These are phyloP conservation scores for Anolis sagrei DNA, from an alignment of 2,113 vertebrate genomes.

Conservation along the genomic window DNA sequence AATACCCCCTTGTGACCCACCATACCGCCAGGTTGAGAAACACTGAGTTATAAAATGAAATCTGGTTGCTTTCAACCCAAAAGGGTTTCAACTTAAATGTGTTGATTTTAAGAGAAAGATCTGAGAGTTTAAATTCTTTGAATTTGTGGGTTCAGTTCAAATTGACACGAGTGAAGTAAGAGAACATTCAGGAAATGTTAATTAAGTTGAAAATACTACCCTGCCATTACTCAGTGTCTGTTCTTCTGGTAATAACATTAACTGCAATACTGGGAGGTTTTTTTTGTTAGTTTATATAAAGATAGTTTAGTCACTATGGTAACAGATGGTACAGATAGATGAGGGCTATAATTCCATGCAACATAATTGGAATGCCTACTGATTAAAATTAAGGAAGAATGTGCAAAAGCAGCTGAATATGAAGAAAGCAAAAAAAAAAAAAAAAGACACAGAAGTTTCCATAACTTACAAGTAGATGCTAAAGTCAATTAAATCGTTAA, in stretches of 20 bases:
- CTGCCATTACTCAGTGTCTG: background rate
- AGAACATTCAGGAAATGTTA: slow-evolving; percentile 37
- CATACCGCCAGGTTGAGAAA: too few relatives aligned
- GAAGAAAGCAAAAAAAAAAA: too few relatives aligned
- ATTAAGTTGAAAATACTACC: slow-evolving; percentile 26
- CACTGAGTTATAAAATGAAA: slow-evolving; percentile 23
- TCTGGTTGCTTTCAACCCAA: background rate
- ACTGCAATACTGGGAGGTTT: slow-evolving; percentile 48
- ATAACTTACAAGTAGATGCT: too few relatives aligned
- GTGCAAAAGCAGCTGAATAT: too few relatives aligned
- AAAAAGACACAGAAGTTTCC: too few relatives aligned
- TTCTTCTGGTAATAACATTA: slow-evolving; percentile 41
- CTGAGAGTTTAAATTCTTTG: slow-evolving; percentile 32
- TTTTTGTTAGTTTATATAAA: slow-evolving; percentile 61
- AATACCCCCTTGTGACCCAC: too few relatives aligned
- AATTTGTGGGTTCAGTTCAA: slow-evolving; percentile 38
- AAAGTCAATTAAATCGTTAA: too few relatives aligned
- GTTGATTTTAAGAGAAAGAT: slow-evolving; percentile 3
- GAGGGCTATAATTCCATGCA: background rate
- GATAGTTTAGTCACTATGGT: slow-evolving; percentile 63
- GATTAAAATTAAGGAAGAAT: too few relatives aligned
- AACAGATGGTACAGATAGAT: slow-evolving; percentile 48
- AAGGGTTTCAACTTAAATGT: slow-evolving; percentile 31
- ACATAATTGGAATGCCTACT: too few relatives aligned
- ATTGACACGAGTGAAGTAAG: slow-evolving; percentile 28